Conservation (phyloP, 2,113 vertebrate genomes). For the Vombatus ursinus region DNA sequence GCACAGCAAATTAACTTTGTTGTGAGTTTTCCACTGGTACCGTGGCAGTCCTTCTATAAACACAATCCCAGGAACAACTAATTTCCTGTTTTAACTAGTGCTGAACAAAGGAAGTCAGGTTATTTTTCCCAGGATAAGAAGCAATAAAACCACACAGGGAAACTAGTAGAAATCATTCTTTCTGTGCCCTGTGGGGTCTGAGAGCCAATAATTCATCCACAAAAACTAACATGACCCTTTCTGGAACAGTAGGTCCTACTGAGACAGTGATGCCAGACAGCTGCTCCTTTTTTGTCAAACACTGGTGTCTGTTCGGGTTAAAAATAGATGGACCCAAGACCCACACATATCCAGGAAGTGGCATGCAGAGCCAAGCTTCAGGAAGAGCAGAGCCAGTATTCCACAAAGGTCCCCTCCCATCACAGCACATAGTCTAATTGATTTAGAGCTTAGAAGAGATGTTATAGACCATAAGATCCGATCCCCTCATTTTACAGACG, state of each 20-base stretch:
- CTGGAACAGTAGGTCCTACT: conserved; percentile 18
- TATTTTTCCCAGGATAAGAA: conserved; percentile 40
- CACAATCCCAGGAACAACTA: neutral
- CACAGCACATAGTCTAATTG: neutral
- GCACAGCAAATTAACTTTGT: neutral
- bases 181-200: conserved; percentile 1
- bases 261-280: conserved; percentile 4
- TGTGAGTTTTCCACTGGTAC: neutral
- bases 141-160: neutral
- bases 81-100: conserved; percentile 19
- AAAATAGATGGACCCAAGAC: conserved; percentile 45
- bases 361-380: neutral
- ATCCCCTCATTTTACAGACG: neutral
- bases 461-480: neutral
- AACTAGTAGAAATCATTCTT: neutral
- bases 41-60: neutral
- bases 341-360: neutral
- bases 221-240: neutral
- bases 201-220: conserved; percentile 26
- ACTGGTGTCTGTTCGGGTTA: conserved; percentile 12
- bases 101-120: conserved; percentile 20
- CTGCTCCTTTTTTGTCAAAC: conserved; percentile 52
- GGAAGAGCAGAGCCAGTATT: neutral
- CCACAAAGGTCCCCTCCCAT: neutral
- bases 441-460: neutral